These are phyloP conservation scores for Cynoglossus semilaevis DNA, from an alignment of 2,113 vertebrate species.

Conservation along the genomic window DNA sequence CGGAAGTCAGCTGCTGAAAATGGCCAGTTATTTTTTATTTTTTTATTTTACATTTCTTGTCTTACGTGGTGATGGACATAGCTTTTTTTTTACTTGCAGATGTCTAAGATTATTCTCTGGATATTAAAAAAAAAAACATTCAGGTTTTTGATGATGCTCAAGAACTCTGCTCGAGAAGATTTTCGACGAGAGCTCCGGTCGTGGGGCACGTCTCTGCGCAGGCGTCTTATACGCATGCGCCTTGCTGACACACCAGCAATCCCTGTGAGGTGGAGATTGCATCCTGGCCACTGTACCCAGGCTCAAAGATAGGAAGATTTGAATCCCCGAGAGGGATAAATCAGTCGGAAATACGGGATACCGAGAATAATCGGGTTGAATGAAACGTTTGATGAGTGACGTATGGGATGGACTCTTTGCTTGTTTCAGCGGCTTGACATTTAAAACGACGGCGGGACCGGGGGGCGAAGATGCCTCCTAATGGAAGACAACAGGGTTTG, in stretches of 20 bases:
- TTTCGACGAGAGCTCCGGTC: constrained; percentile 49
- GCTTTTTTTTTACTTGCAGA: no score
- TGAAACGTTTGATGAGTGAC: constrained; percentile 1
- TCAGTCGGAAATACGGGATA: not conserved
- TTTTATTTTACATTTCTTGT: no score
- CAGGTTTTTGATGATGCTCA: no score
- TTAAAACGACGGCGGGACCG: constrained; percentile 50
- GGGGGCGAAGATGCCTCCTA: constrained; percentile 49
- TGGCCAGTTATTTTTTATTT: no score
- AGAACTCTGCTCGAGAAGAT: no score
- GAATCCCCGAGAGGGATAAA: constrained; percentile 24
- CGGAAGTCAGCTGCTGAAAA: no score
- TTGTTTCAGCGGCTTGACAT: constrained; percentile 2
- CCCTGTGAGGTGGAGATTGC: constrained; percentile 66
- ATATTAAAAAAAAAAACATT: no score
- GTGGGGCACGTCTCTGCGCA: constrained; percentile 31
- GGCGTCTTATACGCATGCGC: constrained; percentile 72
- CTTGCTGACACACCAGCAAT: constrained; percentile 74
- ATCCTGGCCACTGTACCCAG: constrained; percentile 62
- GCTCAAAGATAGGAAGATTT: constrained; percentile 42
- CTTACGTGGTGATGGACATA: no score
- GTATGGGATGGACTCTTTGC: constrained; percentile 22
- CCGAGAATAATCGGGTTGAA: constrained; percentile 1
- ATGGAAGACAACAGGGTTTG: constrained; percentile 33
- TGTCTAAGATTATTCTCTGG: no score